Base-by-base conservation (phyloP, 2,888 invertebrate species). In the Psylliodes chrysocephalus region DNA sequence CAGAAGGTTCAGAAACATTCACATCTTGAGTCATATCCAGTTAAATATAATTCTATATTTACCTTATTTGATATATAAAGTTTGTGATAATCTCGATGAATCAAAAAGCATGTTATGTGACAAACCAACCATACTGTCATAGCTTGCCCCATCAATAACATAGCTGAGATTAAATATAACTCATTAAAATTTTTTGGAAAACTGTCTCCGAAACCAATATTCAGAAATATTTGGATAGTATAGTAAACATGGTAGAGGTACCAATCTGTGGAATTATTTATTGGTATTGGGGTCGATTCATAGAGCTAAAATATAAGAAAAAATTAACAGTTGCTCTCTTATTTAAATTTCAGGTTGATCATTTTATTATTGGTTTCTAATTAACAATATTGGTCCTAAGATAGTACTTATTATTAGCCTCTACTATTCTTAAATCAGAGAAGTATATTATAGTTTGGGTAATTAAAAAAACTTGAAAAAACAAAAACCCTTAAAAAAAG, bases 161-260 rank as follows among this genome's bases (percentile, higher is more conserved):
- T 12, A 7, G 22, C 6, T 12, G 55, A 49, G 28, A 69, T 63
- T 18, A 64, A 53, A 17, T 38, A 57, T 7, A 64, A 15, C 35
- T 70, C 66, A 2, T 28, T 19, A 2, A 57, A 53, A 28, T 38
- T 67, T 5, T 44, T 51, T 4, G 71, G 66, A n/a, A 60, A 19
- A 0, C 69, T 28, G 15, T 73, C 71, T 51, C 72, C 73, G 57
- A 66, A 70, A 55, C 72, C 70, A 40, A 63, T 38, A 53, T 66
- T 71, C 0, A 85, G 51, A 15, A 66, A 84, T 12, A 85, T 78
- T 72, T 81, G 83, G 80, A 84, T 83, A 1, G 84, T 79, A 3
- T 84, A 83, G 33, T 66, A 64, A n/a, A 62, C 25, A 14, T 57
- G 35, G 1, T 42, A 28, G 7, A 66, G 62, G 18, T 65, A 66